Evolutionary conservation across 2,888 invertebrate genomes (phyloP).

Genomic region (Eretmocerus hayati): DNA sequence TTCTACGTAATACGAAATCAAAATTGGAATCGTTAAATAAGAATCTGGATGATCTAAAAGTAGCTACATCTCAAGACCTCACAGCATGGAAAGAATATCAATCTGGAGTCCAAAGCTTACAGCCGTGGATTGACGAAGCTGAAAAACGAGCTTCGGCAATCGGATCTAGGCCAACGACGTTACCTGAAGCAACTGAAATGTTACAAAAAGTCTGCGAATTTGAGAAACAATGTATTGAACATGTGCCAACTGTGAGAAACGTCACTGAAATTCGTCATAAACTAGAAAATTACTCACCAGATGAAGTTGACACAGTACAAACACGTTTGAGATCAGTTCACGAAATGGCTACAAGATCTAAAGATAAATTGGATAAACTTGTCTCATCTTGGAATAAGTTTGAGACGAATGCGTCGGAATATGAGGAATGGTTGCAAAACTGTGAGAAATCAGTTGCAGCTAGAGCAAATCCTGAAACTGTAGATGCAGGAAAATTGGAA

Average conservation of each 20-base stretch:
- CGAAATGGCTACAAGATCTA: constrained; percentile 70
- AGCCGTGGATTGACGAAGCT: constrained; percentile 83
- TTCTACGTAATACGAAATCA: constrained; percentile 68
- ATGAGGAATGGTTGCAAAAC: constrained; percentile 70
- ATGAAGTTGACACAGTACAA: constrained; percentile 77
- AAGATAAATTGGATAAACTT: constrained; percentile 69
- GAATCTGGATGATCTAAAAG: constrained; percentile 69
- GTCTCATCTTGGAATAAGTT: constrained; percentile 76
- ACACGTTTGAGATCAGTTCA: constrained; percentile 82
- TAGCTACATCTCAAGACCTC: constrained; percentile 69
- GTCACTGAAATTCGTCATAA: constrained; percentile 68
- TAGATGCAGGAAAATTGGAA: constrained; percentile 69
- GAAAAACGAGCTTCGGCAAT: constrained; percentile 71
- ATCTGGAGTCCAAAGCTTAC: constrained; percentile 62
- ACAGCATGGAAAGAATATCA: constrained; percentile 82
- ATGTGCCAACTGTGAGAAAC: constrained; percentile 66
- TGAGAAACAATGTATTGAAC: constrained; percentile 70
- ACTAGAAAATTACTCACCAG: constrained; percentile 68
- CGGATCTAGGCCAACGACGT: constrained; percentile 66
- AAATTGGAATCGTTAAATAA: constrained; percentile 70
- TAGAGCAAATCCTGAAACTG: constrained; percentile 59
- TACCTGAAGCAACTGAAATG: constrained; percentile 76
- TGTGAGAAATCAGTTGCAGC: constrained; percentile 58
- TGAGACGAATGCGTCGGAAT: constrained; percentile 66
- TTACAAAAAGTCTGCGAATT: constrained; percentile 66